Evolutionary conservation across 2,888 invertebrate genomes (phyloP), one percentile per base, ranked within the genome.

Genomic region (Drosophila conformis): DNA sequence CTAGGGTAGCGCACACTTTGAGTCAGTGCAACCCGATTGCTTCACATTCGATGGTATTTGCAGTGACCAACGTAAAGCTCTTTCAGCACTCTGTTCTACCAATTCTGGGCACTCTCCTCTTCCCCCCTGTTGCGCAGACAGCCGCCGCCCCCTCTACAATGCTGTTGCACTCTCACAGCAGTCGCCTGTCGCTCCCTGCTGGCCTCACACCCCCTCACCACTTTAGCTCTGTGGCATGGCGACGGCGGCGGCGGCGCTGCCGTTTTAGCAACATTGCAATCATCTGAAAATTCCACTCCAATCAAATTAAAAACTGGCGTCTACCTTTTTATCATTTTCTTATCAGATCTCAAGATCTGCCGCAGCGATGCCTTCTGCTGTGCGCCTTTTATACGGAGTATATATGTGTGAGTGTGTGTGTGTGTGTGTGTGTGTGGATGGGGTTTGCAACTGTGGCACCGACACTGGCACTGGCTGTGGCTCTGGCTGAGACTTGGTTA

Each of bases 291-390:
- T 91, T 89, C 90, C 89, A 91, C 92, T 91, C 91, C 92, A 92
- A 92, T 92, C 92, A 92, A 92, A 92, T 92, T 92, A 92, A 91
- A 91, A 92, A 91, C 91, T 91, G 92, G 92, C 92, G 93, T 92
- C 92, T 92, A 89, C 90, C 92, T 90, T 92, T 92, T 92, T 92
- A 92, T 92, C 92, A 92, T 92, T 91, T 88, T 91, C 91, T 91
- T 91, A 91, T 91, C 91, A 91, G 92, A 92, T 91, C 91, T 86
- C 83, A 83, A 92, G 92, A 91, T 92, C 92, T 90, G 87, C 90
- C 89, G 90, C 90, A 90, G 90, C 88, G 90, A 85, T 85, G 84
- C 85, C 87, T 89, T 89, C 90, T 90, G 89, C 87, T 80, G 82
- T 78, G 78, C 78, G 72, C 80, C 66, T 72, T 70, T 76, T 58